Evolutionary conservation across 1,140 invertebrate genomes (phyloP).

Genomic region (Microvelia longipes): DNA sequence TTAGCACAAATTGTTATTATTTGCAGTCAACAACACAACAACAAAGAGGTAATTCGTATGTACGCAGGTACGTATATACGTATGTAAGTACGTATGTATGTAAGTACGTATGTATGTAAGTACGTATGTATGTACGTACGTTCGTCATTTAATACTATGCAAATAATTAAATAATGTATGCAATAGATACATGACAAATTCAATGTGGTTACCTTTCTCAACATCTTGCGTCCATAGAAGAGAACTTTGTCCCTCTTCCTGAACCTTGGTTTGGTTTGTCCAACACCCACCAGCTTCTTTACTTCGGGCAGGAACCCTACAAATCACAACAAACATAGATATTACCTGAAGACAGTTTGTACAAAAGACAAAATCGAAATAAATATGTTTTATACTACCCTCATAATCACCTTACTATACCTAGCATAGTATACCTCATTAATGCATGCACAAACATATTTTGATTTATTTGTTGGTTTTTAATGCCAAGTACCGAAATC

Average conservation of each 20-base stretch:
- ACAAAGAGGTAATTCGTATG: no score
- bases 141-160: no score
- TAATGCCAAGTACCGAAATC: background rate
- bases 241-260: slow-evolving; percentile 91
- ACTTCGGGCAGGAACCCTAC: slow-evolving; percentile 36
- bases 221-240: slow-evolving; percentile 90
- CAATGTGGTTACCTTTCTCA: slow-evolving; percentile 83
- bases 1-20: no score
- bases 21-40: no score
- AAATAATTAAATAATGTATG: no score
- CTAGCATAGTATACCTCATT: background rate
- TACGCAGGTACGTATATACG: no score
- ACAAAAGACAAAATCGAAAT: background rate
- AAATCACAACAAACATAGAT: slow-evolving; percentile 24
- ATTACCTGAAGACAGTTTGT: background rate
- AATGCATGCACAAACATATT: background rate
- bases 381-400: background rate
- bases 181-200: no score
- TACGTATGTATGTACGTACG: no score
- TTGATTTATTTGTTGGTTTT: background rate
- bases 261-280: slow-evolving; percentile 47
- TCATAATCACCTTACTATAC: background rate
- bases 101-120: no score
- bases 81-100: no score
- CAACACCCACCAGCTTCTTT: slow-evolving; percentile 36